phyloP scores from a whole-genome alignment of 2,888 invertebrate genomes.

The Athalia circularis region DNA sequence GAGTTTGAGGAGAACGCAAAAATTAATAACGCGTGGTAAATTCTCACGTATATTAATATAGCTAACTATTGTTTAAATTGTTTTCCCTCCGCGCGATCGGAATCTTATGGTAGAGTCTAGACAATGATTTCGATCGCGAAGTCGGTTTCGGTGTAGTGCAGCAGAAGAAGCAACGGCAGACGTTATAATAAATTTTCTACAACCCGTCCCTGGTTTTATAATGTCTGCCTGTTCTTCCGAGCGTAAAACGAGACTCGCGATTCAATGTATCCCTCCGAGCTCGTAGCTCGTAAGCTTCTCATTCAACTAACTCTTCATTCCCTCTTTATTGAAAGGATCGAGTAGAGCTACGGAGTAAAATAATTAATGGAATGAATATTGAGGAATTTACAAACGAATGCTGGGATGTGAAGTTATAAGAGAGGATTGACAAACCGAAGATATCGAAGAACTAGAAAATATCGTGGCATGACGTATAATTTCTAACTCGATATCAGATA shows the following conservation, averaged over 20 bases:
- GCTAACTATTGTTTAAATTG: neutral
- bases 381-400: too few relatives aligned
- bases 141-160: neutral
- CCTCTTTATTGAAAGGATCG: too few relatives aligned
- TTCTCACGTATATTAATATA: constrained; percentile 37
- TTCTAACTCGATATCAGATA: too few relatives aligned
- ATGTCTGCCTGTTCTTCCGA: constrained; percentile 21
- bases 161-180: neutral
- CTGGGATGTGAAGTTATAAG: too few relatives aligned
- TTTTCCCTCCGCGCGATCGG: constrained; percentile 5
- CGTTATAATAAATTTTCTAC: constrained; percentile 24
- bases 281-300: too few relatives aligned
- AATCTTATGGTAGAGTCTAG: constrained; percentile 25
- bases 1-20: constrained; percentile 14
- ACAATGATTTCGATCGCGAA: neutral
- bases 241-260: constrained; percentile 31
- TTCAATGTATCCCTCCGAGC: constrained; percentile 5
- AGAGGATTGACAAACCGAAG: too few relatives aligned
- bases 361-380: too few relatives aligned
- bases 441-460: too few relatives aligned
- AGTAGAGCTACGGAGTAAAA: too few relatives aligned
- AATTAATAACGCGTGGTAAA: constrained; percentile 33
- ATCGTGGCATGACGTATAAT: too few relatives aligned
- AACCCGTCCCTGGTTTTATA: constrained; percentile 37
- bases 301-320: too few relatives aligned